A percentile compares a stretch with the other conserved stretches of the same genome.
Evolutionary conservation across 2,888 invertebrate species (phyloP).

Genomic region (Cordilura impudica): DNA sequence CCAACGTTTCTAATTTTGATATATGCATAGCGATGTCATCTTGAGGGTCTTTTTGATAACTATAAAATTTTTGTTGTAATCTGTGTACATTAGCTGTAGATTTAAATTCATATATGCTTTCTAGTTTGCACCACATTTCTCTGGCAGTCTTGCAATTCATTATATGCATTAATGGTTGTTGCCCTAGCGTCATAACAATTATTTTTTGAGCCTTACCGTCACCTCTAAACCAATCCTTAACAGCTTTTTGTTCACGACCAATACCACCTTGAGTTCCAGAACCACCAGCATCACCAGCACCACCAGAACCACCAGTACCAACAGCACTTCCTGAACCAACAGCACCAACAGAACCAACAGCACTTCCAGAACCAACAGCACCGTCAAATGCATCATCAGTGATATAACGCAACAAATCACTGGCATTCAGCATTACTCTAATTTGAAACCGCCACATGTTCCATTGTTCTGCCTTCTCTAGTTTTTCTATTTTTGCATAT

Average conservation of each 20-base stretch:
- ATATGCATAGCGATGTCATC: no score
- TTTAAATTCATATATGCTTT: constrained; percentile 32
- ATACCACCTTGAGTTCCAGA: no score
- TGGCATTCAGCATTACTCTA: constrained; percentile 42
- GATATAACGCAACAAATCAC: no score
- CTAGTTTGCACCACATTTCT: no score
- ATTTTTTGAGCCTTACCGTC: constrained; percentile 49
- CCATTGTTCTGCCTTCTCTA: constrained; percentile 38
- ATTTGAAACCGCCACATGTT: constrained; percentile 49
- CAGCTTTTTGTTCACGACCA: not conserved
- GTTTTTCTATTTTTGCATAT: constrained; percentile 42
- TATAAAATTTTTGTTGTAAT: no score
- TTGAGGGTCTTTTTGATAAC: no score
- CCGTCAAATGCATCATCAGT: not conserved
- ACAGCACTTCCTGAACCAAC: no score
- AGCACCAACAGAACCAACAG: no score
- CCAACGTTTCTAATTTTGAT: no score
- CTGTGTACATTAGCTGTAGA: constrained; percentile 44
- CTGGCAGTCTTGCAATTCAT: constrained; percentile 20
- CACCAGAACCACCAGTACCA: no score
- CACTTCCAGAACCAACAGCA: not conserved
- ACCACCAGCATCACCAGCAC: no score
- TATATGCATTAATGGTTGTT: no score
- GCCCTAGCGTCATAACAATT: constrained; percentile 45
- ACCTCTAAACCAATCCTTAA: constrained; percentile 5